Evolutionary conservation across 2,797 vertebrate genomes (phyloP).

Genomic region (Coranthus polyacanthus): DNA sequence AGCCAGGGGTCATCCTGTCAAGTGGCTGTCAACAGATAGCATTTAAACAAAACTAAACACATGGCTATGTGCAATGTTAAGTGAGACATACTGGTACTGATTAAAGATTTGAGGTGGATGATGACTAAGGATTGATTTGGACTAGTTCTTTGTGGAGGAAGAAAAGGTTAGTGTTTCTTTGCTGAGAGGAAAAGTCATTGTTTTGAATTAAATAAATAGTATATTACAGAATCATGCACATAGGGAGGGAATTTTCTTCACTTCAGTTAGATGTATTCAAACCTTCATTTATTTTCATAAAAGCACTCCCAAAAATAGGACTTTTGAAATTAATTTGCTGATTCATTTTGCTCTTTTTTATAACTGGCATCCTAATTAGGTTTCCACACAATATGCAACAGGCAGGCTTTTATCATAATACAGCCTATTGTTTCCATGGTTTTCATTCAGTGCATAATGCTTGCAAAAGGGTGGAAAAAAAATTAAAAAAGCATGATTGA

Average conservation of each 20-base stretch:
- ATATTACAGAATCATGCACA: constrained; percentile 23
- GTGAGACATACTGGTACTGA: constrained; percentile 74
- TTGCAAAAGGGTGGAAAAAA: constrained; percentile 61
- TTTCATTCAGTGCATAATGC: constrained; percentile 68
- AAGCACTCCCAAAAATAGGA: constrained; percentile 53
- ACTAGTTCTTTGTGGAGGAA: constrained; percentile 12
- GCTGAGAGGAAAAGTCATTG: constrained; percentile 22
- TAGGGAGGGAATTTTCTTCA: constrained; percentile 36
- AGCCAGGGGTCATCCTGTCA: constrained; percentile 82
- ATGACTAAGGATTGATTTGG: constrained; percentile 25
- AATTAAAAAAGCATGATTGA: constrained; percentile 75
- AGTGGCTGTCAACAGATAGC: constrained; percentile 87
- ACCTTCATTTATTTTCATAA: constrained; percentile 69
- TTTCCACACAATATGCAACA: constrained; percentile 75
- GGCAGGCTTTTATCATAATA: constrained; percentile 73
- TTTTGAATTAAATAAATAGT: constrained; percentile 48
- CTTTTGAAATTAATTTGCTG: constrained; percentile 71
- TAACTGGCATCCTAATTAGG: constrained; percentile 67
- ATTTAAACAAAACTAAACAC: constrained; percentile 82
- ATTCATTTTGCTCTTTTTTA: constrained; percentile 73
- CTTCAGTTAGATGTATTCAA: constrained; percentile 53
- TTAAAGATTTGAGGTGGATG: constrained; percentile 45
- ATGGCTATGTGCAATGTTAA: constrained; percentile 81
- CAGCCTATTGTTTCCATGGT: constrained; percentile 75
- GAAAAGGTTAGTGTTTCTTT: constrained; percentile 39